Evolutionary conservation across 2,797 vertebrate species (phyloP).

Genomic region (Moxostoma hubbsi): DNA sequence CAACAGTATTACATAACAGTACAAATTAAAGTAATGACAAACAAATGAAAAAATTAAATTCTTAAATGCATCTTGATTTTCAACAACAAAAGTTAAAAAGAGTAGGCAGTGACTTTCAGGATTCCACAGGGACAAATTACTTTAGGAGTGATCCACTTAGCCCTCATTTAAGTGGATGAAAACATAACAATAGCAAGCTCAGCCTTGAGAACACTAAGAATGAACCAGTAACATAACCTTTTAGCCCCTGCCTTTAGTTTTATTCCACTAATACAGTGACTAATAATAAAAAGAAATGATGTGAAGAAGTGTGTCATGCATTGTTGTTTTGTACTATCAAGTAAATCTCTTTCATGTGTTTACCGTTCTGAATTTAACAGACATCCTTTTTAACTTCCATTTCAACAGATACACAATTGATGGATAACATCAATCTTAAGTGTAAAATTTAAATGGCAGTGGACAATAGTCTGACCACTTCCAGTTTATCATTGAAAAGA

Average conservation of each 20-base stretch:
- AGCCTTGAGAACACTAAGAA: neutral
- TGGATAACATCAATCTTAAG: constrained; percentile 59
- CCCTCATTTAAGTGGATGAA: neutral
- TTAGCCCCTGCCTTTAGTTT: neutral
- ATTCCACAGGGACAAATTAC: neutral
- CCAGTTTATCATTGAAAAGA: constrained; percentile 65
- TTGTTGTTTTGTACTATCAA: neutral
- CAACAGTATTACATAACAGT: constrained; percentile 15
- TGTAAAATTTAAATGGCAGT: constrained; percentile 54
- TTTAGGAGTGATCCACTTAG: neutral
- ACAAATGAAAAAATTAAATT: neutral
- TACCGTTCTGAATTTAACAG: constrained; percentile 9
- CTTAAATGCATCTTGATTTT: constrained; percentile 7
- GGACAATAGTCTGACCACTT: constrained; percentile 50
- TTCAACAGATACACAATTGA: constrained; percentile 44
- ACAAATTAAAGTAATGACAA: constrained; percentile 17
- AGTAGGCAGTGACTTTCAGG: neutral
- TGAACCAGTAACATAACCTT: constrained; percentile 1
- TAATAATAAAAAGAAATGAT: neutral
- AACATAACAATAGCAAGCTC: neutral
- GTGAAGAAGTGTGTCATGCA: neutral
- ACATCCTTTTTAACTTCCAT: constrained; percentile 54
- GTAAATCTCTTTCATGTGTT: neutral
- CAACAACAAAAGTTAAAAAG: too few species aligned
- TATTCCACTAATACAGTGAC: neutral